phyloP scores from a whole-genome alignment of 2,797 vertebrate genomes.

The Dendrocincla tyrannina region DNA sequence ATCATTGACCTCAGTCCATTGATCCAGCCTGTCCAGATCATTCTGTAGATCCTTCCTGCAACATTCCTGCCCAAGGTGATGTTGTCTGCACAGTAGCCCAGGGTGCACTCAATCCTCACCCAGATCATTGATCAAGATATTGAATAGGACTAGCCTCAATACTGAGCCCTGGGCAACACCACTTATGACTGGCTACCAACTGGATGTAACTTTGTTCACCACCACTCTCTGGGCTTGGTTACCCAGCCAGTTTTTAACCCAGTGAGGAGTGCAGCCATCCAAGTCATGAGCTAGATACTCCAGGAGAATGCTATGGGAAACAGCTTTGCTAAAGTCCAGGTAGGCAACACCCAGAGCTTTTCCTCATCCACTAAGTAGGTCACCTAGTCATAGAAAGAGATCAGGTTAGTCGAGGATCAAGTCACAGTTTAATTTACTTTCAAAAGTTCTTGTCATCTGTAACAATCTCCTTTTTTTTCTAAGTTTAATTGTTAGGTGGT shows the following conservation, averaged over 20 bases:
- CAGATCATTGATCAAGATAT: neutral
- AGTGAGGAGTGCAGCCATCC: neutral
- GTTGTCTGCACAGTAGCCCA: too few relatives aligned
- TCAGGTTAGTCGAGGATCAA: neutral
- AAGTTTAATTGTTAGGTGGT: neutral
- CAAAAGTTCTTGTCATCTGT: neutral
- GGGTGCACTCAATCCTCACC: neutral
- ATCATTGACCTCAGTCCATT: neutral
- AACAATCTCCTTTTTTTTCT: rapidly evolving
- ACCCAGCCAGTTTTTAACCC: neutral
- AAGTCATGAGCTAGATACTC: neutral
- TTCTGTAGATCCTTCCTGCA: neutral
- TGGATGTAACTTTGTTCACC: neutral
- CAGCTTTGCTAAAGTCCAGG: neutral
- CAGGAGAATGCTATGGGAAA: neutral
- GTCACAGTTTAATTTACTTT: neutral
- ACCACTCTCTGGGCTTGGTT: neutral
- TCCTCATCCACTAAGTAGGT: neutral
- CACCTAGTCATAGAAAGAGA: neutral
- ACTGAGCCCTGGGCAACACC: neutral
- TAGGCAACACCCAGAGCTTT: neutral
- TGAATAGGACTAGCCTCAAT: neutral
- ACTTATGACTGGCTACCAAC: neutral
- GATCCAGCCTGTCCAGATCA: neutral
- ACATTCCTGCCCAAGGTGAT: neutral